Evolutionary conservation across 2,888 invertebrate species (phyloP).

Genomic region (Mycalesis mineus): DNA sequence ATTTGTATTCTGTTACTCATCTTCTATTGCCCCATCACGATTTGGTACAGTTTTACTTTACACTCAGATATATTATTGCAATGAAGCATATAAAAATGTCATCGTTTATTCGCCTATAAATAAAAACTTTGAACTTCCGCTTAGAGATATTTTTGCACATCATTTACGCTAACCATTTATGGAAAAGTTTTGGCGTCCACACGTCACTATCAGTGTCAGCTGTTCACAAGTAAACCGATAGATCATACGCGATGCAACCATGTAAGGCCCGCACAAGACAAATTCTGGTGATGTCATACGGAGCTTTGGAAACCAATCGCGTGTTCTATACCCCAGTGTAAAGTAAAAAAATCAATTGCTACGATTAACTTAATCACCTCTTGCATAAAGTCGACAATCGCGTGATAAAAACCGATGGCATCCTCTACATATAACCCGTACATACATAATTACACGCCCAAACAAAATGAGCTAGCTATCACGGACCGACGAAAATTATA

Average conservation of each 20-base stretch:
- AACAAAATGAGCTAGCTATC: conserved; percentile 53
- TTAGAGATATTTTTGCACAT: conserved; percentile 2
- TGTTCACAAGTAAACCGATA: conserved; percentile 37
- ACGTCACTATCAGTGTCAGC: conserved; percentile 62
- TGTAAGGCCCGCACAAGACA: conserved; percentile 65
- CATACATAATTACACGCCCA: conserved; percentile 54
- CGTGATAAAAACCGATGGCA: conserved; percentile 12
- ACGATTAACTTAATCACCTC: conserved; percentile 18
- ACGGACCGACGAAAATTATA: conserved; percentile 63
- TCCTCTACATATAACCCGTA: conserved; percentile 19
- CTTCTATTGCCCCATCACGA: too few species aligned
- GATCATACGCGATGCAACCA: conserved; percentile 67
- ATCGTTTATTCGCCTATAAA: too few species aligned
- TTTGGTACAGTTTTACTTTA: too few species aligned
- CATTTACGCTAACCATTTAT: conserved; percentile 41
- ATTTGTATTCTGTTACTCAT: too few species aligned
- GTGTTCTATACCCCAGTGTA: conserved; percentile 34
- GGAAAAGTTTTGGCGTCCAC: conserved; percentile 46
- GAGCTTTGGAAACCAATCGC: conserved; percentile 44
- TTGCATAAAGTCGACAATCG: conserved; percentile 22
- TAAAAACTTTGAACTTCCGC: neutral
- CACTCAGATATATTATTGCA: too few species aligned
- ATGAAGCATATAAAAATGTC: too few species aligned
- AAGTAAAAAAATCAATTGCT: conserved; percentile 7
- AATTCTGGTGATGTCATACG: conserved; percentile 70